Base-by-base conservation (phyloP, 2,113 vertebrate genomes). In the Ploceus nigricollis region DNA sequence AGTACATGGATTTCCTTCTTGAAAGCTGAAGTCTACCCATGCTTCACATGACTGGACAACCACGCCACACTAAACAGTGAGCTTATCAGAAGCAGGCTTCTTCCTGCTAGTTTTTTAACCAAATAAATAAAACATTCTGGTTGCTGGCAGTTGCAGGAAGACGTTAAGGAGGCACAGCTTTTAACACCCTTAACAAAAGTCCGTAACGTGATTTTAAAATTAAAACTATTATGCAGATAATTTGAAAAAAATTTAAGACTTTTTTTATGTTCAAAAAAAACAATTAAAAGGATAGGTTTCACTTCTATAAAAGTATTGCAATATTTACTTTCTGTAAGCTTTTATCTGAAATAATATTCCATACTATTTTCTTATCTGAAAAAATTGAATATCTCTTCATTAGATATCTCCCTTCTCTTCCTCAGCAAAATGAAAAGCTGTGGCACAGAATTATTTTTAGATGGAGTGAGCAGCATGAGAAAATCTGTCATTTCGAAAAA, bases 101-200 rank as follows among this genome's bases (percentile, higher is more conserved):
- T 64, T 60, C n/a, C 39, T 75, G 22, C 40, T 87, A 60, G 31
- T 69, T 92, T 97, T 87, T 86, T 89, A 97, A 72, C 68, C 87
- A 97, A 91, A 91, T 66, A 96, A 82, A 89, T 94, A 96, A 97
- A 96, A 90, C 84, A 91, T 89, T 78, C 58, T 16, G 23, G 22
- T 71, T 95, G 58, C 91, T 90, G 91, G 64, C 51, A 93, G 63
- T 91, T 85, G 80, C 42, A 64, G 37, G 50, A 89, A 75, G 87
- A 42, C 78, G 45, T 63, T 95, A 93, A 94, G 79, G 70, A 92
- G 70, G 56, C 48, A 56, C 39, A 66, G 89, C 24, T 89, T 93
- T 76, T 27, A 53, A 73, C 18, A 23, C 18, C 44, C 85, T 96
- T 91, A 72, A 79, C 91, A 40, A 33, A 87, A 77, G 5, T 12